Evolutionary conservation across 2,113 vertebrate genomes (phyloP).

Genomic region (Pandion haliaetus): DNA sequence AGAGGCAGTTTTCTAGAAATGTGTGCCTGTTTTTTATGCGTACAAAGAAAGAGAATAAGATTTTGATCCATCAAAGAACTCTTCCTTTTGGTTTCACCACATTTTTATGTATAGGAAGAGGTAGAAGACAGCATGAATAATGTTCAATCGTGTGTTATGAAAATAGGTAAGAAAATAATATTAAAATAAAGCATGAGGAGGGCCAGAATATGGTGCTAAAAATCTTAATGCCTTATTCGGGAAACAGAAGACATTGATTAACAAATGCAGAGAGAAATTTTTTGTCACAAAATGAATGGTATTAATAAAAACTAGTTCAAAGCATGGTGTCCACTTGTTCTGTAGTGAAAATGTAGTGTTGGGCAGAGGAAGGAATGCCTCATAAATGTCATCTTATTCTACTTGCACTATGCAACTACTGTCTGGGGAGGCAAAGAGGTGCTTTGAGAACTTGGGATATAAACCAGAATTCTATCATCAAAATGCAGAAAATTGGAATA

Average conservation of each 20-base stretch:
- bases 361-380: background rate
- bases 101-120: background rate
- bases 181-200: background rate
- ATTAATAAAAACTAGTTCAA: background rate
- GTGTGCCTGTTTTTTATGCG: background rate
- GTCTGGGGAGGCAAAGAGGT: background rate
- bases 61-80: background rate
- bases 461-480: slow-evolving; percentile 39
- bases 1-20: background rate
- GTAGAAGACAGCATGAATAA: background rate
- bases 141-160: background rate
- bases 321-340: background rate
- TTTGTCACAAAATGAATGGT: background rate
- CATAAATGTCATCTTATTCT: background rate
- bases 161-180: background rate
- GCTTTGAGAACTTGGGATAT: background rate
- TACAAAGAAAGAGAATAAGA: background rate
- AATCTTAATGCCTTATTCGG: background rate
- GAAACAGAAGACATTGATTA: background rate
- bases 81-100: background rate
- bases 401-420: background rate
- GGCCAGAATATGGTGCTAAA: background rate
- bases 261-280: background rate
- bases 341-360: background rate
- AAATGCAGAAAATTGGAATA: slow-evolving; percentile 3